A percentile compares a stretch with the other conserved stretches of the same genome.
Conservation (phyloP, 2,113 vertebrate species). For the Chrysemys picta region DNA sequence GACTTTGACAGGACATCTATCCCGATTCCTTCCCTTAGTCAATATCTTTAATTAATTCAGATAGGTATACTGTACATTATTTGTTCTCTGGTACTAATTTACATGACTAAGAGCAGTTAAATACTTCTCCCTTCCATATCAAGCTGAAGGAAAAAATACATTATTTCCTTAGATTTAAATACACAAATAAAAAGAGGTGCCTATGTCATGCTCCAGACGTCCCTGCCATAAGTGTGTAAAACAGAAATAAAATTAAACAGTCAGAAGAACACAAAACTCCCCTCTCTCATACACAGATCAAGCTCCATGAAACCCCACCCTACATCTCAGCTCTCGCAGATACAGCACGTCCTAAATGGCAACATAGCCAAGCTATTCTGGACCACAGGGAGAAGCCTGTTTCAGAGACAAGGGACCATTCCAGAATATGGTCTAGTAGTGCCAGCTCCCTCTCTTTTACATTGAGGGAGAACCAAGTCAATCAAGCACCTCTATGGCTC, state of each 20-base stretch:
- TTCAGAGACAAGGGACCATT: not conserved
- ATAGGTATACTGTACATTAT: not conserved
- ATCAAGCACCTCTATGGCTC: not conserved
- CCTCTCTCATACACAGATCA: not conserved
- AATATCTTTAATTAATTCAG: conserved; percentile 12
- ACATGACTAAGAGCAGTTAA: not conserved
- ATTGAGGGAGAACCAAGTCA: not conserved
- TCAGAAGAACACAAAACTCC: not conserved
- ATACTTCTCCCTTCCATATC: not conserved
- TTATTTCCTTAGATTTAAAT: not conserved
- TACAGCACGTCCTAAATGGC: rapidly evolving
- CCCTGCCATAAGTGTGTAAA: not conserved
- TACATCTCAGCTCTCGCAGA: not conserved
- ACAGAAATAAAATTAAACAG: not conserved
- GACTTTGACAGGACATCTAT: not conserved
- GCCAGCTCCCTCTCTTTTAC: not conserved
- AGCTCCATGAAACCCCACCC: no score
- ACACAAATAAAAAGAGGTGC: not conserved
- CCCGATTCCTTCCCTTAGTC: not conserved
- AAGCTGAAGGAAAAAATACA: not conserved
- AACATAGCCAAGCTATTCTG: not conserved
- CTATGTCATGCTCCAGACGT: no score
- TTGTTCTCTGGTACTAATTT: conserved; percentile 1
- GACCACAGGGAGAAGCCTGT: not conserved
- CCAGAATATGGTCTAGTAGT: not conserved